Evolutionary conservation across 2,113 vertebrate genomes (phyloP).

Genomic region (Litocranius walleri): DNA sequence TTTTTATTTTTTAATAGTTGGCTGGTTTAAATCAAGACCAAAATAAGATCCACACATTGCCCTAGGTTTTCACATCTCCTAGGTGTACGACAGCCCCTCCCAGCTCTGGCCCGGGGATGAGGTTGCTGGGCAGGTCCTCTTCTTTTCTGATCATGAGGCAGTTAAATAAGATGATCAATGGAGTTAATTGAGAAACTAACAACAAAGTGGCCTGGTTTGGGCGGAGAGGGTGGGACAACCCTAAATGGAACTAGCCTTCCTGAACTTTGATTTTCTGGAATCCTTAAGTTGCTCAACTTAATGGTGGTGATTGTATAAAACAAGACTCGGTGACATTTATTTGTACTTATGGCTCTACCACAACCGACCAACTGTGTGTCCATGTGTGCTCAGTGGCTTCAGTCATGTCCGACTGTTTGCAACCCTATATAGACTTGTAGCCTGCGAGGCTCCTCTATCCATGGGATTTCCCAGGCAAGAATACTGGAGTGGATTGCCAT

Average conservation of each 20-base stretch:
- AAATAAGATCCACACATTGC: not conserved
- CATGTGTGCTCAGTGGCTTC: not conserved
- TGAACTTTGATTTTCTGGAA: not conserved
- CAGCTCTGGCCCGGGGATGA: not conserved
- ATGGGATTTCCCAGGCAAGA: not conserved
- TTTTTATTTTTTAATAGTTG: not conserved
- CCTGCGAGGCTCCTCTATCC: not conserved
- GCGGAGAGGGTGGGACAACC: not conserved
- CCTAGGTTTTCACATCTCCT: not conserved
- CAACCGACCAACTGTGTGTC: not conserved
- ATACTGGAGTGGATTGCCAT: not conserved
- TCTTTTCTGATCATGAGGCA: not conserved
- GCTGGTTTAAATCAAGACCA: not conserved
- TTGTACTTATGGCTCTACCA: not conserved
- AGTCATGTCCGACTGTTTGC: not conserved
- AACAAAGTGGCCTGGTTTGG: not conserved
- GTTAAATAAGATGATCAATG: not conserved
- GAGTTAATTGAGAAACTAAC: not conserved
- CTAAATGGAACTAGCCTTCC: not conserved
- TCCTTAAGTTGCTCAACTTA: not conserved
- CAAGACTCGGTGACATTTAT: not conserved
- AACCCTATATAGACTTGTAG: not conserved
- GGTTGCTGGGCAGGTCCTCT: not conserved
- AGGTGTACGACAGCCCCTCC: not conserved
- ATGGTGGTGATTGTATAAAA: not conserved